Evolutionary conservation across 2,888 invertebrate species (phyloP).

Genomic region (Philaethria dido): DNA sequence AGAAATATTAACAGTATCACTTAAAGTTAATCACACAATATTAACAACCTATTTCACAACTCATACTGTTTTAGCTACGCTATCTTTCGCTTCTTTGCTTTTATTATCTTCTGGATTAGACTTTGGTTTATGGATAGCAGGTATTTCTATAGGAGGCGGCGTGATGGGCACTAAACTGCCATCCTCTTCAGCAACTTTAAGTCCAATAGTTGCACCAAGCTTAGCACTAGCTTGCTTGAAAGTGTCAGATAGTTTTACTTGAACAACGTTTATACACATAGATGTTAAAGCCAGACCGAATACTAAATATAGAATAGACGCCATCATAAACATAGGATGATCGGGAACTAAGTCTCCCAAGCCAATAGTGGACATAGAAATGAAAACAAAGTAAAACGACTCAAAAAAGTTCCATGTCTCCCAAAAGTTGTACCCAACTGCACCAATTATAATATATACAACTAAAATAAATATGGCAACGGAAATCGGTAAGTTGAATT

Average conservation of each 20-base stretch:
- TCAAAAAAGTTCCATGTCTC: conserved; percentile 96
- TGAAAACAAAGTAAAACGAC: conserved; percentile 98
- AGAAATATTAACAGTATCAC: conserved; percentile 39
- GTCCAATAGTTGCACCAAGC: conserved; percentile 92
- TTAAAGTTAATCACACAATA: conserved; percentile 32
- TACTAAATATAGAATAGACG: conserved; percentile 95
- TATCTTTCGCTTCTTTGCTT: conserved; percentile 56
- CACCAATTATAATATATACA: conserved; percentile 94
- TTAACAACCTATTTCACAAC: conserved; percentile 32
- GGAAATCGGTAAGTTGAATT: conserved; percentile 96
- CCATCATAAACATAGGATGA: conserved; percentile 95
- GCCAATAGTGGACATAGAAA: conserved; percentile 98
- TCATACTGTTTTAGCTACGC: conserved; percentile 66
- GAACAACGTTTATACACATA: conserved; percentile 98
- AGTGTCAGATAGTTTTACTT: conserved; percentile 91
- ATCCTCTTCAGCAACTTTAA: conserved; percentile 89
- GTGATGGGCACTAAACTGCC: conserved; percentile 77
- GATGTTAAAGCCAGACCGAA: conserved; percentile 97
- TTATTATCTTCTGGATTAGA: conserved; percentile 53
- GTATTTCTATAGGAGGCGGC: conserved; percentile 71
- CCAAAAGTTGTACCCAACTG: conserved; percentile 89
- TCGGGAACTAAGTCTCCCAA: conserved; percentile 96
- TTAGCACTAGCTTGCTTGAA: conserved; percentile 93
- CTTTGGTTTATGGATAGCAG: conserved; percentile 70
- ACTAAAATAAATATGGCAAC: conserved; percentile 93